Conservation (phyloP, 2,113 vertebrate species). For the Aptenodytes patagonicus region DNA sequence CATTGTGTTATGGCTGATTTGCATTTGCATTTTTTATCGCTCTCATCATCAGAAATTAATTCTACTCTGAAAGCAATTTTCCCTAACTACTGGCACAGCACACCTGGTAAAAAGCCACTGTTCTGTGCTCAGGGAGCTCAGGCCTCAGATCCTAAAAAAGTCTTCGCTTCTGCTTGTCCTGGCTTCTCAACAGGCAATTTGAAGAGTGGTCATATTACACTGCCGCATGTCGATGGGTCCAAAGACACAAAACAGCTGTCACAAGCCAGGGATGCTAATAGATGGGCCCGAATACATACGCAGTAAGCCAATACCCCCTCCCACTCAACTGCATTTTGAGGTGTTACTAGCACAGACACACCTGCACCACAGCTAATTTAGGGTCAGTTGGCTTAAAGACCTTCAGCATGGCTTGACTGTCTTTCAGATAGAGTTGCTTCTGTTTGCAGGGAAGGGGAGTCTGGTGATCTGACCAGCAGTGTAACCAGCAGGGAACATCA, state of each 20-base stretch:
- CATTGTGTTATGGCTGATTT: neutral
- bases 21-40: conserved; percentile 31
- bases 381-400: neutral
- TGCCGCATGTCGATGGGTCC: neutral
- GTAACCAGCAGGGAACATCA: neutral
- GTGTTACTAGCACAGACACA: neutral
- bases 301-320: neutral
- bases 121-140: neutral
- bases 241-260: neutral
- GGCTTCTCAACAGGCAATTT: neutral
- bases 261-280: neutral
- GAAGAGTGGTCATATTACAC: neutral
- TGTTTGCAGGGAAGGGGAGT: neutral
- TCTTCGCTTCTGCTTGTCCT: neutral
- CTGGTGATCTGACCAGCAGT: neutral
- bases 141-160: neutral
- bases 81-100: neutral
- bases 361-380: neutral
- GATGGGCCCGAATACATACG: accelerated
- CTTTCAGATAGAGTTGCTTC: neutral
- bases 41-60: conserved; percentile 16
- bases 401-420: neutral
- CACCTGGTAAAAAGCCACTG: neutral
- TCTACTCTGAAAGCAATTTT: neutral
- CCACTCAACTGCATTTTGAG: neutral